Evolutionary conservation across 92 coral and sea anemone species (phyloP), one percentile per base, ranked within the genome.

Genomic region (Hydrozoanthus gracilis): DNA sequence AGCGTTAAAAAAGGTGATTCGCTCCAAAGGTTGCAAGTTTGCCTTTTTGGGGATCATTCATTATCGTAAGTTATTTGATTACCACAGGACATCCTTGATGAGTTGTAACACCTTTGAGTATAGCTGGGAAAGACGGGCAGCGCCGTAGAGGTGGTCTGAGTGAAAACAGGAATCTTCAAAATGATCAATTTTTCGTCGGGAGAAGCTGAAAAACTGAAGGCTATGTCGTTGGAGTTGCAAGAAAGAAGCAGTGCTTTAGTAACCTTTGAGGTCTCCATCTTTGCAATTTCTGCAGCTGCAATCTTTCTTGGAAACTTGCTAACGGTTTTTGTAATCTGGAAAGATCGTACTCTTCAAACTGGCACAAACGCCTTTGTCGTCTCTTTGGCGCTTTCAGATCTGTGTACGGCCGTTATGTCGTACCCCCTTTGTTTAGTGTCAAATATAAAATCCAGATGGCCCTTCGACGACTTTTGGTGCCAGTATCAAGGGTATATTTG

Each of bases 401-500:
- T 45, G 50, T 45, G 52, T 44, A 3, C 44, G 27, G 76, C 76
- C 8, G 47, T 10, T 12, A 45, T 71, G 49, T 45, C 52, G 13
- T 20, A 44, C 8, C 47, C 76, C 4, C 17, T 71, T 3, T 71
- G 76, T 13, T 0, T 71, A 44, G 76, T 10, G 1, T 49, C 76
- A 20, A 71, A 45, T 47, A 51, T 10, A 20, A 71, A 45, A 12
- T 71, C 76, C 7, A 71, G 50, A 5, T 45, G 76, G 76, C 76
- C 76, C 12, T 71, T 71, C 7, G n/a, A 51, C 16, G 54, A 45
- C 15, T 49, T 10, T 46, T 71, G 15, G 54, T 45, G 76, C 50
- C 76, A 71, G 8, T 71, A 45, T 71, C 76, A 71, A n/a, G 76
- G 76, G 12, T 71, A 71, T 71, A 45, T 45, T 71, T 71, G 76